Evolutionary conservation across 2,888 invertebrate genomes (phyloP).

Genomic region (Caenorhabditis afra): DNA sequence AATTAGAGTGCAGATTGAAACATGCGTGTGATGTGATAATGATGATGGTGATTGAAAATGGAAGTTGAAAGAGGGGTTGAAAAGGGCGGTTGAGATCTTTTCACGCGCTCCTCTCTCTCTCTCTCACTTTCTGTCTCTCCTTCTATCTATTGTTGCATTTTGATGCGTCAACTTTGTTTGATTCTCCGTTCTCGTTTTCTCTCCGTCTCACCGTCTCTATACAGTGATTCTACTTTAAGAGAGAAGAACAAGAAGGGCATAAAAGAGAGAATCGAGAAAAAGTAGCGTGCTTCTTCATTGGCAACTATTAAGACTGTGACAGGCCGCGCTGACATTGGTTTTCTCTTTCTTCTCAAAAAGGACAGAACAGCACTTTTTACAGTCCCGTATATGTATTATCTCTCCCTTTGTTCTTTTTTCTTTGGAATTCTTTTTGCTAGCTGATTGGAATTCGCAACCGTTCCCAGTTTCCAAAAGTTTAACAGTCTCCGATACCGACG

Average conservation of each 20-base stretch:
- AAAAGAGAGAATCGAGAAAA: conserved; percentile 10
- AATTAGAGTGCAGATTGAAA: conserved; percentile 5
- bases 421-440: neutral
- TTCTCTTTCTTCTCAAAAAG: conserved; percentile 9
- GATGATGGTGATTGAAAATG: conserved; percentile 7
- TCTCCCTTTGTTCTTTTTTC: conserved; percentile 9
- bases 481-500: neutral
- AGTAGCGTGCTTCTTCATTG: conserved; percentile 36
- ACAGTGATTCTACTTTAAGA: no score
- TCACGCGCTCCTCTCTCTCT: no score
- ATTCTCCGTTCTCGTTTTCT: conserved; percentile 24
- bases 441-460: neutral
- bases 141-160: conserved; percentile 50
- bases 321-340: neutral
- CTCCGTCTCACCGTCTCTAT: conserved; percentile 19
- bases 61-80: conserved; percentile 2
- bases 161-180: conserved; percentile 41
- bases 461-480: no score
- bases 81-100: conserved; percentile 5
- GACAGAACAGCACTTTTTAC: neutral
- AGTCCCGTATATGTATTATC: neutral
- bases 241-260: neutral
- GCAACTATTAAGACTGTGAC: conserved; percentile 50
- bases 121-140: no score
- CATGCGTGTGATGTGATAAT: conserved; percentile 13